phyloP scores from a whole-genome alignment of 2,888 invertebrate species.

The Athripsodes cinereus region DNA sequence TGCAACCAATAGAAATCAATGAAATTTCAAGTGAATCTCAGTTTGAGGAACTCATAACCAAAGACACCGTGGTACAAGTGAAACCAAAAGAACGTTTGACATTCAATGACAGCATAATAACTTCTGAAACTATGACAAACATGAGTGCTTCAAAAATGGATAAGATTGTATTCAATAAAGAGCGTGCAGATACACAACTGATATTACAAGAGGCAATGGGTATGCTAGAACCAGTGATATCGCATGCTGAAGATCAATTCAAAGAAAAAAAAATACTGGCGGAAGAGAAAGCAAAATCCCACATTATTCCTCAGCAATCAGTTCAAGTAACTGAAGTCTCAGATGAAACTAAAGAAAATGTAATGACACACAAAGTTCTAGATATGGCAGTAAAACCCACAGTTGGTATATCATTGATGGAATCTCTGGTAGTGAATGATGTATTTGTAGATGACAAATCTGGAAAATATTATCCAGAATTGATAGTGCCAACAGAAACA shows the following conservation, averaged over 20 bases:
- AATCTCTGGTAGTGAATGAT: conserved; percentile 62
- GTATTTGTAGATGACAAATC: conserved; percentile 64
- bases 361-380: conserved; percentile 42
- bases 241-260: conserved; percentile 55
- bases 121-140: conserved; percentile 40
- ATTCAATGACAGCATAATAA: conserved; percentile 42
- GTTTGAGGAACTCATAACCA: conserved; percentile 31
- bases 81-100: conserved; percentile 39
- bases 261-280: conserved; percentile 44
- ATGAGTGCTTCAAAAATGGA: conserved; percentile 35
- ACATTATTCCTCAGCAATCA: conserved; percentile 56
- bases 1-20: conserved; percentile 34
- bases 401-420: conserved; percentile 55
- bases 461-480: conserved; percentile 71
- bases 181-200: conserved; percentile 52
- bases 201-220: conserved; percentile 60
- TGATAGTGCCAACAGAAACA: conserved; percentile 72
- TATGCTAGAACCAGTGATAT: conserved; percentile 55
- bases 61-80: conserved; percentile 35
- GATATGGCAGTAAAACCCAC: conserved; percentile 52
- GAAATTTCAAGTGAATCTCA: conserved; percentile 37
- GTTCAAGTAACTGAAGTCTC: conserved; percentile 60
- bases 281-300: conserved; percentile 42
- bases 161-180: conserved; percentile 35
- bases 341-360: conserved; percentile 55